These are phyloP conservation scores for Astur gentilis DNA, from an alignment of 2,113 vertebrate genomes.

Conservation along the genomic window DNA sequence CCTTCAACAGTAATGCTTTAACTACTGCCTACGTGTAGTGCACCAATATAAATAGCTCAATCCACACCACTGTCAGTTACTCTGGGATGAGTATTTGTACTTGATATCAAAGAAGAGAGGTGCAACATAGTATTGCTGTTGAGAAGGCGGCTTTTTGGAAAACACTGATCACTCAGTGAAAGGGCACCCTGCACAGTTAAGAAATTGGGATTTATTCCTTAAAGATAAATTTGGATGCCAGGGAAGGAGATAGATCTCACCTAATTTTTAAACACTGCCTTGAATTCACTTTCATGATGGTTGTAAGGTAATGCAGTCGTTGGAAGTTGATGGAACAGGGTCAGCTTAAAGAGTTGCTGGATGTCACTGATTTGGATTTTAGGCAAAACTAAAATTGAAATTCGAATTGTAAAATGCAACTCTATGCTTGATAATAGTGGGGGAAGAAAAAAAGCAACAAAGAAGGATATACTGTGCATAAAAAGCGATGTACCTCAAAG, in stretches of 20 bases:
- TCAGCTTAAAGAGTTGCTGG: background rate
- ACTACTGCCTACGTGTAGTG: background rate
- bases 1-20: background rate
- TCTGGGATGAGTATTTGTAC: background rate
- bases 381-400: constrained; percentile 31
- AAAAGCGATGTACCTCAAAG: background rate
- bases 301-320: background rate
- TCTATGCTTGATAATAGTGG: background rate
- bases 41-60: background rate
- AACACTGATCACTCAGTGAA: background rate
- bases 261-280: background rate
- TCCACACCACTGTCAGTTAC: background rate
- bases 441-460: background rate
- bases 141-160: background rate
- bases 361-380: background rate
- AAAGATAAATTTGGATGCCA: background rate
- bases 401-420: constrained; percentile 13
- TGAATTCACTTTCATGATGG: background rate
- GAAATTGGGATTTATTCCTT: background rate
- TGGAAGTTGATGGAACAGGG: background rate
- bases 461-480: background rate
- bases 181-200: background rate
- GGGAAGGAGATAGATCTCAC: background rate
- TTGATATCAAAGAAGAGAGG: background rate
- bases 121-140: background rate